Conservation (phyloP, 1,140 invertebrate genomes). For the Bactericera cockerelli region DNA sequence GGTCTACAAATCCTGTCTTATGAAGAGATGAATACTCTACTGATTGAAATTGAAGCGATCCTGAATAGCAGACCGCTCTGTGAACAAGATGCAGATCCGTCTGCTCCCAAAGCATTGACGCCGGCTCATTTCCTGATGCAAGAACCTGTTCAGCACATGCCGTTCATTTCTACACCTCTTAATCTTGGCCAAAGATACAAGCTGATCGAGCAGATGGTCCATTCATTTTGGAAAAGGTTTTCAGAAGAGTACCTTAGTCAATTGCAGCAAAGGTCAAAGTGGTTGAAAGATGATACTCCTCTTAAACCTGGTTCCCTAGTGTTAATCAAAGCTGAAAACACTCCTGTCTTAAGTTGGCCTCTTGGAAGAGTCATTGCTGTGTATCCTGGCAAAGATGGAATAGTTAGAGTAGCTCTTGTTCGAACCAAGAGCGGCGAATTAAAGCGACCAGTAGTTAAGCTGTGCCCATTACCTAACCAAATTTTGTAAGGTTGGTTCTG, state of each 20-base stretch:
- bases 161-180: too few relatives aligned
- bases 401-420: constrained; percentile 20
- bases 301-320: constrained; percentile 1
- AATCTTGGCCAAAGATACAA: background rate
- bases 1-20: constrained; percentile 20
- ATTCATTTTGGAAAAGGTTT: constrained; percentile 12
- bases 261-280: constrained; percentile 9
- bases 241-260: constrained; percentile 3
- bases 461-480: constrained; percentile 16
- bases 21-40: constrained; percentile 25
- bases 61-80: constrained; percentile 22
- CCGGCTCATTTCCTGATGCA: constrained; percentile 7
- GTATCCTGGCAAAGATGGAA: constrained; percentile 21
- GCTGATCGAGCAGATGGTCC: background rate
- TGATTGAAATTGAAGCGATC: constrained; percentile 23
- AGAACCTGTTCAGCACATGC: background rate
- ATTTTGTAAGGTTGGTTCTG: too few relatives aligned
- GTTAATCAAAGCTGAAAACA: constrained; percentile 5
- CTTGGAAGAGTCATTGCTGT: constrained; percentile 20
- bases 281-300: background rate
- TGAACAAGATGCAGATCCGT: background rate
- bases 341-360: constrained; percentile 18
- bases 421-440: constrained; percentile 25
- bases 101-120: background rate
- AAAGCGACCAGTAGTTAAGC: constrained; percentile 10